phyloP scores from a whole-genome alignment of 1,140 invertebrate genomes.

The Euura lappo region DNA sequence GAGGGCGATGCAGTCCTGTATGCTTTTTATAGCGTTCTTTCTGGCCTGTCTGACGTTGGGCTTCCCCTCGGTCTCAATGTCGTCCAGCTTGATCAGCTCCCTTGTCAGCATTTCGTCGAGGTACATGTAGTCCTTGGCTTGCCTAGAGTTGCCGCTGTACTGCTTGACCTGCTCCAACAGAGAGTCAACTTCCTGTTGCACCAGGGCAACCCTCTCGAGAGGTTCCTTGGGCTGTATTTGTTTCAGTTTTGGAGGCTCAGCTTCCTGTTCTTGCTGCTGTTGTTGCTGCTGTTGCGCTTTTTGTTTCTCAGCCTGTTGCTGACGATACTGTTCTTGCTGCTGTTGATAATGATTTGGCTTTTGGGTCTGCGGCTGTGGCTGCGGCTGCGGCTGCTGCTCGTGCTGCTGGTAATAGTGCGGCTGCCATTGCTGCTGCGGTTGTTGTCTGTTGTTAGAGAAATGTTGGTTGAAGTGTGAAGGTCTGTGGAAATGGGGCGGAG shows the following conservation, averaged over 20 bases:
- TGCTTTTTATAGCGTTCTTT: slow-evolving; percentile 86
- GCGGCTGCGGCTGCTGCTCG: slow-evolving; percentile 19
- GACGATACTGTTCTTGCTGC: slow-evolving; percentile 45
- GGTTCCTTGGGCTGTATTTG: slow-evolving; percentile 67
- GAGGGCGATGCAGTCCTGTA: slow-evolving; percentile 83
- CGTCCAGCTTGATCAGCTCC: slow-evolving; percentile 88
- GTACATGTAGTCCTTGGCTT: slow-evolving; percentile 86
- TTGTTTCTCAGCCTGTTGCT: slow-evolving; percentile 33
- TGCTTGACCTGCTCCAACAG: slow-evolving; percentile 79
- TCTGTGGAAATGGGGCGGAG: slow-evolving; percentile 53
- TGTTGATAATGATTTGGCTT: slow-evolving; percentile 44
- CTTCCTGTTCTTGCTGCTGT: slow-evolving; percentile 41
- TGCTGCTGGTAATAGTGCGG: slow-evolving; percentile 30
- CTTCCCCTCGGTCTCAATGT: slow-evolving; percentile 89
- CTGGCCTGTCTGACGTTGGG: slow-evolving; percentile 85
- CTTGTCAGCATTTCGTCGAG: slow-evolving; percentile 95
- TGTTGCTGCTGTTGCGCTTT: slow-evolving; percentile 44
- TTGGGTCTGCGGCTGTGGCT: too few species aligned
- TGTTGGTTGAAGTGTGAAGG: slow-evolving; percentile 39
- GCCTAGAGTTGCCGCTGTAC: slow-evolving; percentile 74
- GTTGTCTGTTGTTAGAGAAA: slow-evolving; percentile 27
- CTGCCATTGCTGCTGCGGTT: slow-evolving; percentile 34
- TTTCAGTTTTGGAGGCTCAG: slow-evolving; percentile 43
- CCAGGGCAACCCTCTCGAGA: slow-evolving; percentile 77
- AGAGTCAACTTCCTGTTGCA: slow-evolving; percentile 81